Evolutionary conservation across 1,140 invertebrate species (phyloP).

Genomic region (Drosophila eugracilis): DNA sequence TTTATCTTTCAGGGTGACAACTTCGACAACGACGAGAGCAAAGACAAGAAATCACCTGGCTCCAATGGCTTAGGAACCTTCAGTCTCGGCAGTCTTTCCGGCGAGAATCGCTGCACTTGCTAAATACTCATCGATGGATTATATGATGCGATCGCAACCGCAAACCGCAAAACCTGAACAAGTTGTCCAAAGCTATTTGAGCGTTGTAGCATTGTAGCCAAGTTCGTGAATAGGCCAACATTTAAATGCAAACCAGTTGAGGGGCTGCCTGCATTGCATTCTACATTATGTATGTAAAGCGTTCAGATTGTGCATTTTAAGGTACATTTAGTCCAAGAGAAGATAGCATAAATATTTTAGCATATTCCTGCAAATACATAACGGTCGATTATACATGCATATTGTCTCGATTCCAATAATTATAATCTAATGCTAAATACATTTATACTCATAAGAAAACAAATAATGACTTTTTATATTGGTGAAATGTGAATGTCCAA

Average conservation of each 20-base stretch:
- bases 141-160: conserved; percentile 30
- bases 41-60: conserved; percentile 84
- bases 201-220: conserved; percentile 45
- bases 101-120: conserved; percentile 83
- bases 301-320: conserved; percentile 79
- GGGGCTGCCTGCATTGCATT: conserved; percentile 6
- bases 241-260: conserved; percentile 32
- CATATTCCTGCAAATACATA: conserved; percentile 69
- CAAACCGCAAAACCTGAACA: conserved; percentile 46
- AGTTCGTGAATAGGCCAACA: conserved; percentile 49
- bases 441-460: conserved; percentile 74
- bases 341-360: conserved; percentile 78
- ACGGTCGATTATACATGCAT: conserved; percentile 60
- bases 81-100: conserved; percentile 78
- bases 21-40: conserved; percentile 80
- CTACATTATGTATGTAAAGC: conserved; percentile 28
- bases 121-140: conserved; percentile 43
- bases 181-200: conserved; percentile 62
- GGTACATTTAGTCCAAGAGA: conserved; percentile 73
- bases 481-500: no score
- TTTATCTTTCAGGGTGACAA: conserved; percentile 71
- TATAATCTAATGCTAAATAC: conserved; percentile 62
- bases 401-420: conserved; percentile 67
- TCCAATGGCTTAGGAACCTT: conserved; percentile 84
- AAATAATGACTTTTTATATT: conserved; percentile 10